Percentiles rank a stretch among this genome's conserved stretches.
Conservation (phyloP, 2,113 vertebrate species). For the Engystomops pustulosus region DNA sequence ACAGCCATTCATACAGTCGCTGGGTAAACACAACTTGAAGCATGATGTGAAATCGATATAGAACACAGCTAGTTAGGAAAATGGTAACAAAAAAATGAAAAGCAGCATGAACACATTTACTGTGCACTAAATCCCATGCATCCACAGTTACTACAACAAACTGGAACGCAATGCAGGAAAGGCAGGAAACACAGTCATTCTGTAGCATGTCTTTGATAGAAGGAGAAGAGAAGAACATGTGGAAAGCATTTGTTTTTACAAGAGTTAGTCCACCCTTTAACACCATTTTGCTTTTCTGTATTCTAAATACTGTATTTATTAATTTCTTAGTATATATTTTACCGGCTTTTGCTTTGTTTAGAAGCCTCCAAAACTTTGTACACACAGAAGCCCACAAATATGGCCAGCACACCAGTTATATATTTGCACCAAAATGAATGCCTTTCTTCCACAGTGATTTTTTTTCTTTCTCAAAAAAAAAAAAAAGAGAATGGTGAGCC, state of each 20-base stretch:
- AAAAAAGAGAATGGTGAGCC: too few relatives aligned
- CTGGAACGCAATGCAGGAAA: slow-evolving; percentile 2
- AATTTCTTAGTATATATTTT: too few relatives aligned
- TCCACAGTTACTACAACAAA: slow-evolving; percentile 15
- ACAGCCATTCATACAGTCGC: slow-evolving; percentile 52
- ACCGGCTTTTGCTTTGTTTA: too few relatives aligned
- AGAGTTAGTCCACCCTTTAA: not conserved
- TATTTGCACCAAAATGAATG: too few relatives aligned
- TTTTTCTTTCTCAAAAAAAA: too few relatives aligned
- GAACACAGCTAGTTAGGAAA: slow-evolving; percentile 51
- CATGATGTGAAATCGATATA: slow-evolving; percentile 55
- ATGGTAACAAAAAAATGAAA: slow-evolving; percentile 50
- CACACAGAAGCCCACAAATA: too few relatives aligned
- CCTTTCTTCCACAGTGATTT: too few relatives aligned
- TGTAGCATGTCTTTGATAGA: not conserved
- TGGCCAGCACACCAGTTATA: too few relatives aligned
- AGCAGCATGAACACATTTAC: slow-evolving; percentile 42
- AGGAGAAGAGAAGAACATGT: not conserved
- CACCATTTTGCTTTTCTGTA: too few relatives aligned
- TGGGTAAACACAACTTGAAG: slow-evolving; percentile 55
- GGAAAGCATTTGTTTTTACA: not conserved
- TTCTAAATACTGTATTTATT: not conserved
- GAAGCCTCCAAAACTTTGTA: too few relatives aligned
- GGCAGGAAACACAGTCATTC: not conserved
- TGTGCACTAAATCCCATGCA: slow-evolving; percentile 32